A percentile compares a stretch with the other conserved stretches of the same genome.
These are phyloP conservation scores for Tenualosa ilisha DNA, from an alignment of 2,797 vertebrate species.

Conservation along the genomic window DNA sequence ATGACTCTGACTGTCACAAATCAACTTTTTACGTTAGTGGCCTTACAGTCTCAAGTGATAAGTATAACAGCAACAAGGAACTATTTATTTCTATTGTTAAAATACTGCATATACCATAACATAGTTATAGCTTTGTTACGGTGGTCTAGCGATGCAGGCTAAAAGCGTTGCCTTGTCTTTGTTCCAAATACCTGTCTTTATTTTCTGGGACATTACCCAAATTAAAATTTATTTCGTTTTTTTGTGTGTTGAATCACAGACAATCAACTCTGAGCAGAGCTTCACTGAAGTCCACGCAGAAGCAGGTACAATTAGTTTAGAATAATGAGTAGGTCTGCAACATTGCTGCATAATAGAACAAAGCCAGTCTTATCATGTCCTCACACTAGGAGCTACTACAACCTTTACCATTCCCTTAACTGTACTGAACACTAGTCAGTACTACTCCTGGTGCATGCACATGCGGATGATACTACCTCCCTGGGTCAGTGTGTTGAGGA, in stretches of 20 bases:
- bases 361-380: neutral
- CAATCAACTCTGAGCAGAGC: neutral
- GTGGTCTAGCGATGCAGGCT: neutral
- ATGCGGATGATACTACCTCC: neutral
- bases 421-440: neutral
- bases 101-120: neutral
- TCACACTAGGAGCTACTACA: neutral
- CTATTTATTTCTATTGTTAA: neutral
- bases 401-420: conserved; percentile 1
- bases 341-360: neutral
- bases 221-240: neutral
- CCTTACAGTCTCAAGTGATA: no score
- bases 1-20: neutral
- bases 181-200: neutral
- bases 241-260: neutral
- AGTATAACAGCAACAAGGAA: no score
- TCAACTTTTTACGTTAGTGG: neutral
- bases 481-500: neutral
- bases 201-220: neutral
- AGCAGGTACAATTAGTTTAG: neutral
- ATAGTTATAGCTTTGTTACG: neutral
- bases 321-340: neutral
- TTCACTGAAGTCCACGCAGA: no score
- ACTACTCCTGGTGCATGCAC: conserved; percentile 11
- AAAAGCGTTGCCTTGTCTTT: neutral